These are phyloP conservation scores for Periphyllus acericola DNA, from an alignment of 2,888 invertebrate species.

Conservation along the genomic window DNA sequence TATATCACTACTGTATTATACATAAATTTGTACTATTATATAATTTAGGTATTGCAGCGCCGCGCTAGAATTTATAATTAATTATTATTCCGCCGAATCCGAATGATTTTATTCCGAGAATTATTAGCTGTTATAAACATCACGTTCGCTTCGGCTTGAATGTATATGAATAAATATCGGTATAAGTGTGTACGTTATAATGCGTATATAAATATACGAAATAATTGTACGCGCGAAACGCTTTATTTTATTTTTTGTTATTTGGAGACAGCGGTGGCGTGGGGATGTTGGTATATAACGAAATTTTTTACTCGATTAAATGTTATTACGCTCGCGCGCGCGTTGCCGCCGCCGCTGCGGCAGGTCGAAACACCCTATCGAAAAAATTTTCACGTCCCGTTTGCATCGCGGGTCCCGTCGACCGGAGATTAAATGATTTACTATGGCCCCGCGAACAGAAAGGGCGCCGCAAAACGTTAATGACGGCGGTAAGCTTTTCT, in stretches of 20 bases:
- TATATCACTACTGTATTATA: no score
- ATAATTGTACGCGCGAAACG: background rate
- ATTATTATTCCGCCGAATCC: no score
- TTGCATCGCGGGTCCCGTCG: slow-evolving; percentile 50
- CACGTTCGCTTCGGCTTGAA: no score
- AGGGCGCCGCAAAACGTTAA: slow-evolving; percentile 59
- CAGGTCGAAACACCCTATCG: slow-evolving; percentile 45
- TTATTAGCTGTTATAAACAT: no score
- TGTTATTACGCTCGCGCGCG: background rate
- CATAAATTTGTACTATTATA: no score
- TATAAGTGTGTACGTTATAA: no score
- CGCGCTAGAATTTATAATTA: no score
- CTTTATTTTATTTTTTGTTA: background rate
- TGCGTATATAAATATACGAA: no score
- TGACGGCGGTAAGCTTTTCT: slow-evolving; percentile 59
- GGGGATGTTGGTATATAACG: background rate
- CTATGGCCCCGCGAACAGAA: slow-evolving; percentile 8
- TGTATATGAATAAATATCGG: no score
- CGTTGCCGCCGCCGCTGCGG: background rate
- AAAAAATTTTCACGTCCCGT: slow-evolving; percentile 57
- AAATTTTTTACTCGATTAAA: slow-evolving; percentile 50
- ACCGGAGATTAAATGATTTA: slow-evolving; percentile 60
- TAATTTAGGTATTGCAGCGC: no score
- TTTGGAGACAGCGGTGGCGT: background rate
- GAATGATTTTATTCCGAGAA: no score